Conservation (phyloP, 1,140 invertebrate species). For the Stegodyphus dumicola region DNA sequence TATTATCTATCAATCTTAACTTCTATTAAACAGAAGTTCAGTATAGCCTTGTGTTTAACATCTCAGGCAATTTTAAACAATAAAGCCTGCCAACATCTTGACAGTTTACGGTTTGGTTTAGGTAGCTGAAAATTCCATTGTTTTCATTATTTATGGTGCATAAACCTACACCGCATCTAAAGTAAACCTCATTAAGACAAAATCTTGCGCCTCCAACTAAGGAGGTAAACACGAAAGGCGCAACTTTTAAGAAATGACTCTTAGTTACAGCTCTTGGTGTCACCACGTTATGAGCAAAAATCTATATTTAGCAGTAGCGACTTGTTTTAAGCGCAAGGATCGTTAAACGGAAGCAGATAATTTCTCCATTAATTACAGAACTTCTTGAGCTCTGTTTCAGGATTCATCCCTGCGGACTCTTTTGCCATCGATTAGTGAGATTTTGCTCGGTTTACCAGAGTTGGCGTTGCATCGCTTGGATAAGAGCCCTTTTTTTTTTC, state of each 20-base stretch:
- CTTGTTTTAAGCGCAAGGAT: slow-evolving; percentile 4
- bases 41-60: too few relatives aligned
- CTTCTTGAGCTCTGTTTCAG: slow-evolving; percentile 19
- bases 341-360: slow-evolving; percentile 15
- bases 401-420: slow-evolving; percentile 6
- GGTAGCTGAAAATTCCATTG: too few relatives aligned
- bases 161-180: too few relatives aligned
- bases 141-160: too few relatives aligned
- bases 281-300: slow-evolving; percentile 1
- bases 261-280: neutral
- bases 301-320: slow-evolving; percentile 8
- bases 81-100: too few relatives aligned
- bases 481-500: too few relatives aligned
- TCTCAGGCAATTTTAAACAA: too few relatives aligned
- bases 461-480: neutral
- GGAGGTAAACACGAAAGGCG: neutral
- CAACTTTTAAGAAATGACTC: neutral
- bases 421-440: slow-evolving; percentile 16
- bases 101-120: too few relatives aligned
- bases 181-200: too few relatives aligned
- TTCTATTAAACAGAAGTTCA: too few relatives aligned
- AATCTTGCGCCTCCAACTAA: too few relatives aligned
- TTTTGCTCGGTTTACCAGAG: neutral
- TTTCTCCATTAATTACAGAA: slow-evolving; percentile 27
- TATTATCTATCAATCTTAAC: too few relatives aligned